phyloP scores from a whole-genome alignment of 2,888 invertebrate genomes.

The Caenorhabditis sinica region DNA sequence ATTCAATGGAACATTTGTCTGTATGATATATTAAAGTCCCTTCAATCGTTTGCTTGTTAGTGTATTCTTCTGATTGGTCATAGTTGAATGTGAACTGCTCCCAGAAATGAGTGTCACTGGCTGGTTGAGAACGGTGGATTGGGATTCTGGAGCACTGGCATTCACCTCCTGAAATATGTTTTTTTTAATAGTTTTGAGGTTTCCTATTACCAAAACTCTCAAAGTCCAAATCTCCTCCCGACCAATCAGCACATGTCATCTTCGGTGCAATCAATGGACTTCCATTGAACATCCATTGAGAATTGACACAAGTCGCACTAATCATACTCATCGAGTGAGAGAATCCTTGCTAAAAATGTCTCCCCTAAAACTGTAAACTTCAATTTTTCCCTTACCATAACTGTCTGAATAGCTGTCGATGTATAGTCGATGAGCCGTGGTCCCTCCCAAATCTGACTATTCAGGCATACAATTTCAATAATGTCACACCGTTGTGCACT shows the following conservation, averaged over 20 bases:
- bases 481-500: neutral
- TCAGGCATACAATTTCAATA: neutral
- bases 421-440: neutral
- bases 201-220: neutral
- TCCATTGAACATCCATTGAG: constrained; percentile 5
- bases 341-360: constrained; percentile 9
- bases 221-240: neutral
- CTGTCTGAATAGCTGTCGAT: too few species aligned
- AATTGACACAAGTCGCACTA: neutral
- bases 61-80: neutral
- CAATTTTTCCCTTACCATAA: neutral
- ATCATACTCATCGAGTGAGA: neutral
- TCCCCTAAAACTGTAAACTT: too few species aligned
- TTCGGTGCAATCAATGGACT: neutral
- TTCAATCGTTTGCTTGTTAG: neutral
- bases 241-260: neutral
- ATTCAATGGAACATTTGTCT: neutral
- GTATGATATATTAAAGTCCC: neutral
- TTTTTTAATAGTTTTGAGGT: too few species aligned
- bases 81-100: neutral
- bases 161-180: too few species aligned
- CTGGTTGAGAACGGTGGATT: neutral
- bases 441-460: neutral
- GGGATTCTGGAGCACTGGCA: neutral
- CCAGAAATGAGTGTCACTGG: neutral